Conservation (phyloP, 2,888 invertebrate species). For the Drosophila mercatorum region DNA sequence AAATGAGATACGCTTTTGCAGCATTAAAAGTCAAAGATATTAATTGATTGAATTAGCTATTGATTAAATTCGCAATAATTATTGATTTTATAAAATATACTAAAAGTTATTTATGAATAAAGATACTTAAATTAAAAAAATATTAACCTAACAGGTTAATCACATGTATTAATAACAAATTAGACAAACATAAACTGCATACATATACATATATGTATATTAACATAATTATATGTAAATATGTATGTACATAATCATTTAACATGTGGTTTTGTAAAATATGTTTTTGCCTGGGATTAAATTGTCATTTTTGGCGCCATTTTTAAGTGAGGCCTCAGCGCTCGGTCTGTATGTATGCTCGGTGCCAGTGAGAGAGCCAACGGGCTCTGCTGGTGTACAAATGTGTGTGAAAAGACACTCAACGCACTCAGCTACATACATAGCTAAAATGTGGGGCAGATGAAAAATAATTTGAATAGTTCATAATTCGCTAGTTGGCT, state of each 20-base stretch:
- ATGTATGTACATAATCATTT: not conserved
- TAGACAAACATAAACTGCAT: not conserved
- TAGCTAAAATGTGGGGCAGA: constrained; percentile 27
- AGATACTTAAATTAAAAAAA: not conserved
- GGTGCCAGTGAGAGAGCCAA: too few species aligned
- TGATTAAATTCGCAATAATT: not conserved
- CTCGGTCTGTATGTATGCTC: constrained; percentile 29
- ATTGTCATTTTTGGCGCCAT: constrained; percentile 62
- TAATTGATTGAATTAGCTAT: too few species aligned
- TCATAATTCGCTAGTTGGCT: constrained; percentile 14
- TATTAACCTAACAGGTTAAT: not conserved
- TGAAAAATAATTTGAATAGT: constrained; percentile 1
- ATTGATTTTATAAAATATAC: not conserved
- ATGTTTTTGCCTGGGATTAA: constrained; percentile 3
- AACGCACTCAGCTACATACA: constrained; percentile 13
- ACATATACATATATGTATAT: too few species aligned
- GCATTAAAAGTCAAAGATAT: not conserved
- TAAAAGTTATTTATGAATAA: not conserved
- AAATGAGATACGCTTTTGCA: not conserved
- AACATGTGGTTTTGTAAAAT: constrained; percentile 4
- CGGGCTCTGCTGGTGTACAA: too few species aligned
- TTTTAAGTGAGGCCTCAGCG: constrained; percentile 56
- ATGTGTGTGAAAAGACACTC: constrained; percentile 6
- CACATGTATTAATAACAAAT: not conserved
- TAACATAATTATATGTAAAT: not conserved